These are phyloP conservation scores for Lysandra bellargus DNA, from an alignment of 2,888 invertebrate species.

Conservation along the genomic window DNA sequence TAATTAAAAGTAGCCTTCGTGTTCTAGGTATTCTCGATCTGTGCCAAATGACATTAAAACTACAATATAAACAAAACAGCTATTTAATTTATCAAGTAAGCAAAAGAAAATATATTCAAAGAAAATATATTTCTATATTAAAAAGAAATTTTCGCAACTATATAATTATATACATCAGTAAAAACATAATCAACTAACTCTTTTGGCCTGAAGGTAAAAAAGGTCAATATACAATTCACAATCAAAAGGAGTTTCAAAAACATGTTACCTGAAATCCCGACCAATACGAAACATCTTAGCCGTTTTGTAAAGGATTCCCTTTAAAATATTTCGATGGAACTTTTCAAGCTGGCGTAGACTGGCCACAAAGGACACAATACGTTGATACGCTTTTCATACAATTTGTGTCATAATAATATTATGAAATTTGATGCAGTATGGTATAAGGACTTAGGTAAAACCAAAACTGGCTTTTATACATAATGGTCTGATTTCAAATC, in stretches of 20 bases:
- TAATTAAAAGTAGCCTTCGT: no score
- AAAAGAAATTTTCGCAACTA: background rate
- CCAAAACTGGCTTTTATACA: no score
- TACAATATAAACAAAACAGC: no score
- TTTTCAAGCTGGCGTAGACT: background rate
- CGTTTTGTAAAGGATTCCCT: slow-evolving; percentile 22
- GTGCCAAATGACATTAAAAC: background rate
- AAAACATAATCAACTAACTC: background rate
- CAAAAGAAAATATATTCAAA: no score
- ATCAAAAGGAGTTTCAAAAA: background rate
- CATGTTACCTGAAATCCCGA: slow-evolving; percentile 18
- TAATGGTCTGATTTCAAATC: no score
- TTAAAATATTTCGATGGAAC: slow-evolving; percentile 25
- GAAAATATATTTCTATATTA: background rate
- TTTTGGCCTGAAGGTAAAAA: background rate
- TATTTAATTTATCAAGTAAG: no score
- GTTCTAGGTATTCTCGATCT: background rate
- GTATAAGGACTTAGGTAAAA: no score
- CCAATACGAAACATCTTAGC: slow-evolving; percentile 15
- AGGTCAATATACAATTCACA: slow-evolving; percentile 18
- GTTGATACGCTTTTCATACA: background rate
- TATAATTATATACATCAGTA: background rate
- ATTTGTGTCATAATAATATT: no score
- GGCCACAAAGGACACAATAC: background rate
- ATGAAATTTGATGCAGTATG: no score